Evolutionary conservation across 2,888 invertebrate species (phyloP), one percentile per base, ranked within the genome.

Genomic region (Pandemis cinnamomeana): DNA sequence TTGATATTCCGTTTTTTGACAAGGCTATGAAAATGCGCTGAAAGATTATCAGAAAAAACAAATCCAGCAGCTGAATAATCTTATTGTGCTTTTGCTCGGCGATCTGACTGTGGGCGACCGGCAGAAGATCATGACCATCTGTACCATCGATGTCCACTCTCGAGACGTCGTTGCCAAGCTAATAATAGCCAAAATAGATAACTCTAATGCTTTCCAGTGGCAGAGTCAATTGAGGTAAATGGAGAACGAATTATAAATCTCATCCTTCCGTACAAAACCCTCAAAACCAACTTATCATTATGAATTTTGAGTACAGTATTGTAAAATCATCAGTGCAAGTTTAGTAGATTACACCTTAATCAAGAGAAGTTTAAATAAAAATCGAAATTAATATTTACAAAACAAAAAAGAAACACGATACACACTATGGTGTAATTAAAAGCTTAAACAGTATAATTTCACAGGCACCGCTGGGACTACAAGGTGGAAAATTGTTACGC

Each of bases 61-160:
- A 94, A 96, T 99, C 7, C 89, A 93, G 44, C 98, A 99, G 85
- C 89, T 99, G 77, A 98, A 96, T 84, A 95, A 97, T 0, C 93
- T 99, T 15, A 99, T 99, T 79, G 94, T 95, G 7, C 93, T 98
- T 70, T 90, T 99, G 70, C 91, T 99, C 78, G 98, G 98, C 0
- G 97, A 98, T 80, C 91, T 99, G 77, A 96, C 96, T 0, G 94
- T 95, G 0, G 97, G 97, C 1, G 98, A 98, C 82, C 95, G 99
- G 13, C 98, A 98, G 89, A 99, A 99, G 90, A 98, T 99, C 81
- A 99, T 98, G 98, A 98, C 99, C 0, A 97, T 99, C 82, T 99
- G 99, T 89, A 99, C 99, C 5, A 98, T 98, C 76, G 98, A 98
- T 86, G 99, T 99, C 1, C 99, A 99, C 85, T 98, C 98, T 5